Evolutionary conservation across 92 coral and sea anemone genomes (phyloP), one percentile per base, ranked within the genome.

Genomic region (Umimayanthus chanpuru): DNA sequence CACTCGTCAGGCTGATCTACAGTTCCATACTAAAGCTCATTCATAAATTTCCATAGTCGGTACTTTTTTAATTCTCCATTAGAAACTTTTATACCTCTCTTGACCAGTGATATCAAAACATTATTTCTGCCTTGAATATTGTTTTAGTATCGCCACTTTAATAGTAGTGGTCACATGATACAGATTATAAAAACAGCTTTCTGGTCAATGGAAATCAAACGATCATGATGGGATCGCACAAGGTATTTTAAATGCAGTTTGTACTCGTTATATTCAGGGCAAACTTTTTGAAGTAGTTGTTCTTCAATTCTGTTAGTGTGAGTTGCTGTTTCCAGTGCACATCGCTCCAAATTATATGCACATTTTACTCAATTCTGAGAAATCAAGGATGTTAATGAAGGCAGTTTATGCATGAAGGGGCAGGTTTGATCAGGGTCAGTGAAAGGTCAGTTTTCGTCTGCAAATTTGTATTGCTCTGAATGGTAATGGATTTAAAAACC

Each of bases 351-450:
- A 12, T 53, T 77, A 20, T 21, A 9, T 44, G 7, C 77, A 73
- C 7, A n/a, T 2, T 77, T 61, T 61, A 8, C 21, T 18, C 20
- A 43, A 30, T 83, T 83, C 87, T 47, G 40, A 83, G 87, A 83
- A 83, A 83, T 83, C 29, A 15, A 83, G 87, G 87, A 83, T 68
- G 43, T 70, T 68, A 8, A 47, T 70, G 30, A 68, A 68, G 47
- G 26, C 87, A 83, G 5, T 30, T 68, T 25, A 47, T 70, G 78
- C 87, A 68, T 83, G 87, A 83, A 68, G 26, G 26, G 78, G 25
- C 87, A 83, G 2, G 87, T 81, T 83, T 29, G 36, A 6, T 26
- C 14, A 11, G 67, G 87, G 87, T 83, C 64, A 30, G 50, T 8
- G 16, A 29, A n/a, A 73, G 65, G 87, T 72, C 67, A 70, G 6